Base-by-base conservation (phyloP, 2,113 vertebrate species). In the Pteronura brasiliensis region DNA sequence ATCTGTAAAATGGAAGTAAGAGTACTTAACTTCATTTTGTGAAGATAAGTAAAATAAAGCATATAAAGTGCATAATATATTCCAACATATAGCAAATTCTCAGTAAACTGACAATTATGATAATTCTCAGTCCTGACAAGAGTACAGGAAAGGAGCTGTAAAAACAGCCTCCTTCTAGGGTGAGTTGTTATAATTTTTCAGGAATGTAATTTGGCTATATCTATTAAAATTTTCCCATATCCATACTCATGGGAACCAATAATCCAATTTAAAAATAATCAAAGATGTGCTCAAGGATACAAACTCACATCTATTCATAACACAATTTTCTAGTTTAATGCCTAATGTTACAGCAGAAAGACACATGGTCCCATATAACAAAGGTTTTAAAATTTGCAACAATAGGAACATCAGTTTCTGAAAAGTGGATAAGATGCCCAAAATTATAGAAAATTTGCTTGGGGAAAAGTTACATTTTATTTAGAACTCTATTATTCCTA, bases 1-100 rank as follows among this genome's bases (percentile, higher is more conserved):
- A 80, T 34, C 63, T 90, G 34, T 77, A 80, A 97, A 93, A 90
- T 23, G 29, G 42, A 27, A 74, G 86, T 74, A 76, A 85, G 47
- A 87, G 20, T 52, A 42, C 13, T 88, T 77, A 93, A 47, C 39
- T 85, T 47, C 36, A 15, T 74, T 84, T 92, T 67, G 20, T 76
- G 55, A 94, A 67, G 34, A 63, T 61, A 80, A 86, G 12, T 59
- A 71, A 93, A 80, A 39, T 76, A 93, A 77, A 36, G 25, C 47
- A 91, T 55, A 31, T 23, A 57, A 83, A 84, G 20, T 84, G 0
- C 21, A 27, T 71, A 61, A 36, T 6, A 67, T 27, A 31, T 71
- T 85, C n/a, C 72, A 93, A 77, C 0, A 57, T 42, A 49, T 2
- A 89, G 1, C 61, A 93, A 86, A 5, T 5, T 77, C 17, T 95